Evolutionary conservation across 2,888 invertebrate species (phyloP).

Genomic region (Tipula confusa): DNA sequence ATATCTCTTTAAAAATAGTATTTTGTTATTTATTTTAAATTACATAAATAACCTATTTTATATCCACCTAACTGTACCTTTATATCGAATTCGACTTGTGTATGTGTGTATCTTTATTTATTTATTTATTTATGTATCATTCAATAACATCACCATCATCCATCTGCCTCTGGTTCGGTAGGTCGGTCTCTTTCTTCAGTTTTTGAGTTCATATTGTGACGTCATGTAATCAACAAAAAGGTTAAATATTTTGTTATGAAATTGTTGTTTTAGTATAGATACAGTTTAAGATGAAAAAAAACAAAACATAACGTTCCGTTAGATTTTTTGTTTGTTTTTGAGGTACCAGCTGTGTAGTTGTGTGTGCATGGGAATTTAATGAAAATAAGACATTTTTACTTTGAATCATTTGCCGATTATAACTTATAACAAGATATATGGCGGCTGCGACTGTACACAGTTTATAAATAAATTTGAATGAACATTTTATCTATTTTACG

Average conservation of each 20-base stretch:
- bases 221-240: not conserved
- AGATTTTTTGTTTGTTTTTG: not conserved
- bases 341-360: not conserved
- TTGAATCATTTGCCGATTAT: not conserved
- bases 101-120: not conserved
- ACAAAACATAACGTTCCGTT: not conserved
- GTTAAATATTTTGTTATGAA: not conserved
- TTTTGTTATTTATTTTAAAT: not conserved
- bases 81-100: not conserved
- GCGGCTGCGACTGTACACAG: not conserved
- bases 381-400: not conserved
- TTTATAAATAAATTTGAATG: not conserved
- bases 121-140: not conserved
- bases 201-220: not conserved
- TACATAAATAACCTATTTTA: conserved; percentile 7
- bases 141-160: not conserved
- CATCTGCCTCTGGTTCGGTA: not conserved
- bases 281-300: conserved; percentile 3
- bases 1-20: not conserved
- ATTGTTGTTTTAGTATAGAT: not conserved
- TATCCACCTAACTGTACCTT: not conserved
- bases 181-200: not conserved
- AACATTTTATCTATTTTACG: not conserved
- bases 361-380: not conserved
- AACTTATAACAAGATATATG: no score